Evolutionary conservation across 2,888 invertebrate species (phyloP), one percentile per base, ranked within the genome.

Genomic region (Tenthredo notha): DNA sequence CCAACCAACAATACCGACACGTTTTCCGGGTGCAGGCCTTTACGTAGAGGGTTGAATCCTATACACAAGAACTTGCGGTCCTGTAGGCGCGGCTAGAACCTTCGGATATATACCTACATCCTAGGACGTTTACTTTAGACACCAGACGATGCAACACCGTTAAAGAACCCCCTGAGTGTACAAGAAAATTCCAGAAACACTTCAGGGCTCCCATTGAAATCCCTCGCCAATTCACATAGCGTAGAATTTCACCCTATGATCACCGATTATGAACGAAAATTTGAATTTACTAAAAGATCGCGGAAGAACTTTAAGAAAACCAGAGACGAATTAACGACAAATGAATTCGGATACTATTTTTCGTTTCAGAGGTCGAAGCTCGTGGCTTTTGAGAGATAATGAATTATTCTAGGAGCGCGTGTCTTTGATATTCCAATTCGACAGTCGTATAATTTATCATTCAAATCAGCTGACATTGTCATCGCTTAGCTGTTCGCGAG

Each of bases 11-110:
- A 74, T 85, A 47, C 65, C 37, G 43, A 21, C 43, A n/a, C 33
- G 37, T 21, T 40, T 72, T 40, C 72, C n/a, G 54, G 54, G 18
- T 54, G 40, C 75, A 47, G 50, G 25, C 50, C 67, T 72, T 74
- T 50, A n/a, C 65, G 12, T 43, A n/a, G 12, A 54, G 75, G 37
- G n/a, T 21, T 15, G 54, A 54, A 15, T 21, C n/a, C 75, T 75
- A 33, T 33, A n/a, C 37, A 72, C 54, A n/a, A 54, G 58, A 78
- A 78, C 78, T 78, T 78, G 78, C 78, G 78, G 58, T 80, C n/a
- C 10, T 37, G 33, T 78, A 58, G n/a, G 21, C 43, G 47, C 50
- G 15, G 72, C 40, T 72, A 25, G 25, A 54, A 43, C 43, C 43
- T 40, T 6, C 43, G 12, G 12, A 61, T 61, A 61, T 25, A 61